Evolutionary conservation across 2,797 vertebrate species (phyloP).

Genomic region (Xenentodon cancila): DNA sequence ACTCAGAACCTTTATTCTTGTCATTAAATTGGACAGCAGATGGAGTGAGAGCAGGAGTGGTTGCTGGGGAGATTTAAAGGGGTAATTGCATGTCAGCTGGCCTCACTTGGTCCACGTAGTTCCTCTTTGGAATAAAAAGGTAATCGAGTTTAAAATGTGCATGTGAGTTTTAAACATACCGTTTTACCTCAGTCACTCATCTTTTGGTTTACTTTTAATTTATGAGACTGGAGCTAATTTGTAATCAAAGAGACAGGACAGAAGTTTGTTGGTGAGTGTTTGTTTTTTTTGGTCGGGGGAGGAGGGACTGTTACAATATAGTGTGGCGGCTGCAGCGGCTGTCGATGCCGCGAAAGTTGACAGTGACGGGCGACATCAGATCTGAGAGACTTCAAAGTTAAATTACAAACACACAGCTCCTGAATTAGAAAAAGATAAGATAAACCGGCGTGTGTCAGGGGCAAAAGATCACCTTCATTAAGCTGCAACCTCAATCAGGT

Average conservation of each 20-base stretch:
- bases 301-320: constrained; percentile 13
- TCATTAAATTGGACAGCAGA: constrained; percentile 77
- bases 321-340: constrained; percentile 55
- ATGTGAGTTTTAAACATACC: background rate
- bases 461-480: constrained; percentile 48
- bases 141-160: background rate
- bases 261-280: background rate
- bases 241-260: background rate
- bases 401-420: constrained; percentile 38
- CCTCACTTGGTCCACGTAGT: constrained; percentile 12
- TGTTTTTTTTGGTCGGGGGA: constrained; percentile 20
- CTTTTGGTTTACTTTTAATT: background rate
- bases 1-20: constrained; percentile 36
- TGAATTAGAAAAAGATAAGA: constrained; percentile 32
- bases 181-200: background rate
- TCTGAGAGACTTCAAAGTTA: constrained; percentile 44
- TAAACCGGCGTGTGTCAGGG: constrained; percentile 46
- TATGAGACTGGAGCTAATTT: no score
- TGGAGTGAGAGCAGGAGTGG: constrained; percentile 64
- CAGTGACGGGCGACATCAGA: constrained; percentile 50
- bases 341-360: constrained; percentile 51
- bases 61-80: constrained; percentile 72
- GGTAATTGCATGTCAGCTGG: constrained; percentile 59
- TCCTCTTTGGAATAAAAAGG: background rate
- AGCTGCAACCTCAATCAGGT: background rate